These are phyloP conservation scores for Pentalonia nigronervosa DNA, from an alignment of 1,140 invertebrate genomes.

Conservation along the genomic window DNA sequence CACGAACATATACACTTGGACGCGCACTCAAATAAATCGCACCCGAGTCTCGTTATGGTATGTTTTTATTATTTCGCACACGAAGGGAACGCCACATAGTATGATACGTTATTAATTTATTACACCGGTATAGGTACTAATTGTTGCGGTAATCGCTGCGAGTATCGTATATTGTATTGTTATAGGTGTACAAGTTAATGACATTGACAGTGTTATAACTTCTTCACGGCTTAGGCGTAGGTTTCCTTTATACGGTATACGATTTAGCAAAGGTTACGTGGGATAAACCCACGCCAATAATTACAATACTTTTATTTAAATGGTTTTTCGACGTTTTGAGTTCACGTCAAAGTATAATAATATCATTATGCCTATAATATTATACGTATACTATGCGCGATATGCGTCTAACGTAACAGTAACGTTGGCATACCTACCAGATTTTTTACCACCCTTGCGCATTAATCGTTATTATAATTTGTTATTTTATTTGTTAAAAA, in stretches of 20 bases:
- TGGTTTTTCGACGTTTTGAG: not conserved
- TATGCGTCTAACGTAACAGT: not conserved
- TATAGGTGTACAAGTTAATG: too few species aligned
- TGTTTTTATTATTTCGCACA: not conserved
- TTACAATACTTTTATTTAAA: too few species aligned
- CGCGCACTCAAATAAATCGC: not conserved
- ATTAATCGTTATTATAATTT: not conserved
- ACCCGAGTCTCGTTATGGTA: not conserved
- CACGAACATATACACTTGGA: not conserved
- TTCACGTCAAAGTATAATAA: not conserved
- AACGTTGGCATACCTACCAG: not conserved
- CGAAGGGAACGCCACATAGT: not conserved
- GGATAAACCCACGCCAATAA: too few species aligned
- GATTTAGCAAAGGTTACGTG: too few species aligned
- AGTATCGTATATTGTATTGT: too few species aligned
- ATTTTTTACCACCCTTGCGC: too few species aligned
- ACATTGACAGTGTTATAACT: too few species aligned
- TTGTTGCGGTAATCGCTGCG: not conserved
- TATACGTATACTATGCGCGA: too few species aligned
- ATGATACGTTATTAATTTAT: not conserved
- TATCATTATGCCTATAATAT: not conserved
- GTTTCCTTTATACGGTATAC: too few species aligned
- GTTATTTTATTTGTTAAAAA: not conserved
- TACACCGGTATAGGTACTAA: too few species aligned
- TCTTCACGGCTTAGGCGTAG: too few species aligned